phyloP scores from a whole-genome alignment of 30 jellyfish, hydroid and myxozoan species.

The Clytia hemisphaerica region DNA sequence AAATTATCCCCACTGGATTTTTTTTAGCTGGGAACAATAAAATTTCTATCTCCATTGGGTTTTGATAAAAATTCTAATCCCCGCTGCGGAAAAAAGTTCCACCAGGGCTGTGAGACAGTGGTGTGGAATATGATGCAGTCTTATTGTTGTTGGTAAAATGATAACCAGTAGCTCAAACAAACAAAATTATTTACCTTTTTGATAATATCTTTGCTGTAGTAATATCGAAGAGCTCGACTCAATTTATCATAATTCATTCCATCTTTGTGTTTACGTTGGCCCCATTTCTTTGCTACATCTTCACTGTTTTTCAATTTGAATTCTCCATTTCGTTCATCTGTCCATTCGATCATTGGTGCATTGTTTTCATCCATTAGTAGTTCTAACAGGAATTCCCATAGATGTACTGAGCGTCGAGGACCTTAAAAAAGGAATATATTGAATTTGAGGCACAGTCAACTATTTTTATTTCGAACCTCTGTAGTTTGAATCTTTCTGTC shows the following conservation, averaged over 20 bases:
- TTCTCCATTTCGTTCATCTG: conserved; percentile 94
- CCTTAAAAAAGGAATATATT: conserved; percentile 49
- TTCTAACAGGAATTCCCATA: conserved; percentile 94
- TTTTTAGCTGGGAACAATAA: too few relatives aligned
- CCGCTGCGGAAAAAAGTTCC: too few relatives aligned
- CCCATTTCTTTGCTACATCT: conserved; percentile 97
- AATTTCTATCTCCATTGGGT: too few relatives aligned
- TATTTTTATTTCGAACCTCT: too few relatives aligned
- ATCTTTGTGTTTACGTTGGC: conserved; percentile 89
- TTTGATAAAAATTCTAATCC: too few relatives aligned
- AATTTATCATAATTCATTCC: conserved; percentile 96
- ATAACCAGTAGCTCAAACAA: too few relatives aligned
- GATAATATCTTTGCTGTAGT: conserved; percentile 88
- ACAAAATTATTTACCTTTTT: conserved; percentile 70
- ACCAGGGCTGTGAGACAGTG: too few relatives aligned
- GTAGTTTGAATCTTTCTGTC: too few relatives aligned
- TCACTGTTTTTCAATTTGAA: conserved; percentile 86
- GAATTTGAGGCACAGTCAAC: too few relatives aligned
- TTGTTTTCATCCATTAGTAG: conserved; percentile 88
- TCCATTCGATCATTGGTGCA: conserved; percentile 74
- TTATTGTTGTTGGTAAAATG: too few relatives aligned
- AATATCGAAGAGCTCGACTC: conserved; percentile 90
- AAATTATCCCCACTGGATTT: too few relatives aligned
- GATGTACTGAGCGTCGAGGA: conserved; percentile 94
- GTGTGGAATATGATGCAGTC: too few relatives aligned